These are phyloP conservation scores for Alligator sinensis DNA, from an alignment of 2,113 vertebrate species.

Conservation along the genomic window DNA sequence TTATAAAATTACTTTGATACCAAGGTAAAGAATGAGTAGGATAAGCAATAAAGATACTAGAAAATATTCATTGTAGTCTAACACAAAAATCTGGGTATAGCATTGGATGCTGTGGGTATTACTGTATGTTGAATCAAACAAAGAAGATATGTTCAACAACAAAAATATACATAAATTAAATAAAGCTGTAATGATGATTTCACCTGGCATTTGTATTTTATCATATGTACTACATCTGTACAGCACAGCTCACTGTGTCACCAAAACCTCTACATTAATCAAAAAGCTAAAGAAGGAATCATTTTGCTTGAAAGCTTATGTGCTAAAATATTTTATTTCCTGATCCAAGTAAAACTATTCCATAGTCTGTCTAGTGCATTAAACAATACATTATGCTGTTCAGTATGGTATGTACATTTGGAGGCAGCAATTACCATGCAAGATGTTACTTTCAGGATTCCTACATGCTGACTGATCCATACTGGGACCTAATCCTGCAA, in stretches of 20 bases:
- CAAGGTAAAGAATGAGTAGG: constrained; percentile 27
- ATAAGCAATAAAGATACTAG: neutral
- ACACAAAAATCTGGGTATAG: neutral
- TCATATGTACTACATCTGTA: neutral
- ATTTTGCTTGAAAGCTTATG: neutral
- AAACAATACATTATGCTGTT: neutral
- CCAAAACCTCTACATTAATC: neutral
- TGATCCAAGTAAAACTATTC: constrained; percentile 2
- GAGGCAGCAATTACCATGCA: neutral
- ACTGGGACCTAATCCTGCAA: neutral
- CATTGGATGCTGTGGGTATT: neutral
- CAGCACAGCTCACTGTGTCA: neutral
- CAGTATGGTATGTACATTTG: neutral
- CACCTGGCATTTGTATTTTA: neutral
- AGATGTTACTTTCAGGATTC: neutral
- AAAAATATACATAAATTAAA: neutral
- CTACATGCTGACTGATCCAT: neutral
- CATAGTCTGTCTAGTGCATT: neutral
- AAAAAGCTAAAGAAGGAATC: neutral
- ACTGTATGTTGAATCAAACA: neutral
- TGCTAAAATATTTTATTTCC: neutral
- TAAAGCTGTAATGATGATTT: neutral
- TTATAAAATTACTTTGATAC: constrained; percentile 28
- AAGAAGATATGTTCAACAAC: constrained; percentile 16
- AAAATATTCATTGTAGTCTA: neutral